Base-by-base conservation (phyloP, 1,140 invertebrate genomes). In the Heliconius hermathena region DNA sequence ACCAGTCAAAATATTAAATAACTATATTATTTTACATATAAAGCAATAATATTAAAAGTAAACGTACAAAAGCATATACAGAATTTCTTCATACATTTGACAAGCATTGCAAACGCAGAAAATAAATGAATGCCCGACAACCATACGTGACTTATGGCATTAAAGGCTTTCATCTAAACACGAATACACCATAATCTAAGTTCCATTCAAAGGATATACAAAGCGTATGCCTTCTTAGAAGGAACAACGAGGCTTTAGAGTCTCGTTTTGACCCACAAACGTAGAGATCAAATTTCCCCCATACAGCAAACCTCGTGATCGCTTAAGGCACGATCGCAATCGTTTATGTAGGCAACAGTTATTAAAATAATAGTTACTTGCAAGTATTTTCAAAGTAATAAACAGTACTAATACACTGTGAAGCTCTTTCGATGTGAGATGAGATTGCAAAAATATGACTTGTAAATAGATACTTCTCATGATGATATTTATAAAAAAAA, bases 251-350 rank as follows among this genome's bases (percentile, higher is more conserved):
- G 78, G 73, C 81, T 84, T 85, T 82, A 85, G 75, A 81, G 73
- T 77, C 80, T 75, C 76, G 81, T 80, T 82, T 75, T 90, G 90
- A 92, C 91, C 91, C 80, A 91, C 83, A 90, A 90, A 92, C 83
- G 82, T 84, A 71, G 79, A 82, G 89, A 90, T 90, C 89, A 84
- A 90, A 89, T 89, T 89, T 87, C 87, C 84, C 80, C 85, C 82
- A 84, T 84, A 87, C 78, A 83, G 75, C 83, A 72, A 70, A 78
- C 82, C 78, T 89, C 87, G 87, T 89, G 88, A 90, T 87, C 82
- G 85, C 85, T 81, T 76, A 71, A 82, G 83, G 86, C 89, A 85
- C 83, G 86, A 87, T 83, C 82, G 82, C 83, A 87, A 88, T 88
- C 85, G 85, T 86, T 83, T 86, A 86, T 83, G 76, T 78, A 81